Evolutionary conservation across 2,797 vertebrate species (phyloP), one percentile per base, ranked within the genome.

Genomic region (Periophthalmus magnuspinnatus): DNA sequence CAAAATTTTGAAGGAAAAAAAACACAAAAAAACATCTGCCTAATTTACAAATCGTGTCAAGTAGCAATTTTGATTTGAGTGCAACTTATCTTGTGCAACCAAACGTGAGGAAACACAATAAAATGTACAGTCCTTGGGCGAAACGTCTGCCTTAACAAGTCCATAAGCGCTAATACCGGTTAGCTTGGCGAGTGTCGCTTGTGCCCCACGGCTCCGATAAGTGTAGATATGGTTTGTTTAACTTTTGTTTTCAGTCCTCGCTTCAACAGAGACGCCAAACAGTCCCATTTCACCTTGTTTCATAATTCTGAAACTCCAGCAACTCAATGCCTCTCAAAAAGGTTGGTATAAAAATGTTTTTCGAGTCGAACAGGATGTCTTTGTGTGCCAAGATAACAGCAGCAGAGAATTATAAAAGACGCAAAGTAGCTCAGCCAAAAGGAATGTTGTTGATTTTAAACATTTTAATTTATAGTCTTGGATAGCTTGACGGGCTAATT

Each of bases 211-310:
- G 59, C 60, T 32, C 71, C 76, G 54, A 68, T 21, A 38, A 19
- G 60, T 68, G 50, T 10, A 1, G 14, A 48, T 7, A 8, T 67
- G 4, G 3, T 14, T 14, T 45, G 56, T 41, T n/a, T 50, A 22
- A 16, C 9, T 2, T 16, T 66, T 75, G 62, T 60, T 14, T 58
- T 32, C 14, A 8, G 1, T 17, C 11, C 57, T 36, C 55, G 19
- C 64, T 65, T 75, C 16, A 65, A 55, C 0, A 13, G 45, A 68
- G 72, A 76, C 79, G 76, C 54, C 28, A 45, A 65, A 54, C 63
- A 67, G 71, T 83, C 75, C 71, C 67, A n/a, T 83, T 78, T 48
- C 65, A 69, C 81, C 85, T 75, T 76, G 77, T 81, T 74, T 77
- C 67, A 84, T 70, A 60, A 66, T 71, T 60, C 64, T 48, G 47